These are phyloP conservation scores for Sceliomorpha sp. DNA, from an alignment of 2,888 invertebrate species.

Conservation along the genomic window DNA sequence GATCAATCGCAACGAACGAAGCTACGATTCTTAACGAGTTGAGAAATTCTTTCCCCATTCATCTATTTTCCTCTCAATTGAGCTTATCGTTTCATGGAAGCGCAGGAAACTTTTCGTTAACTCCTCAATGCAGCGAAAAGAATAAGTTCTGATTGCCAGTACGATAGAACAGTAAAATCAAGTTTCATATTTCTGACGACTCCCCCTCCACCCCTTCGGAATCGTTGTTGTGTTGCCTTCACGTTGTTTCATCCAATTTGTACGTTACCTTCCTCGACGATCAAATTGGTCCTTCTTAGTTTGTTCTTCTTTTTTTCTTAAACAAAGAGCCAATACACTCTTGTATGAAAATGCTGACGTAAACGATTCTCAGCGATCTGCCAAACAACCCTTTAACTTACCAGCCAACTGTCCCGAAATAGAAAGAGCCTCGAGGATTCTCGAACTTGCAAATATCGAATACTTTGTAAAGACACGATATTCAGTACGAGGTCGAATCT, in stretches of 20 bases:
- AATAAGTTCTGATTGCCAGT: neutral
- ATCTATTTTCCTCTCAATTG: conserved; percentile 1
- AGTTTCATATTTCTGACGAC: too few species aligned
- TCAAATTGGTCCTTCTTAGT: neutral
- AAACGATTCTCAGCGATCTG: neutral
- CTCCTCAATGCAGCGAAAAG: neutral
- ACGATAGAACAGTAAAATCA: neutral
- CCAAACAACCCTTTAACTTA: conserved; percentile 5
- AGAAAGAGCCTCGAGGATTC: conserved; percentile 11
- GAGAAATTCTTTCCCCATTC: neutral
- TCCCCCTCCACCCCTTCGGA: too few species aligned
- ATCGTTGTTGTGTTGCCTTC: neutral
- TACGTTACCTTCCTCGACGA: neutral
- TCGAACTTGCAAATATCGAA: conserved; percentile 24
- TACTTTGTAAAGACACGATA: conserved; percentile 19
- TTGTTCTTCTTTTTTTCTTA: neutral
- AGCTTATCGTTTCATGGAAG: neutral
- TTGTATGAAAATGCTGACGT: conserved; percentile 10
- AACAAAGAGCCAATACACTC: conserved; percentile 3
- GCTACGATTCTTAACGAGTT: neutral
- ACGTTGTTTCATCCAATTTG: neutral
- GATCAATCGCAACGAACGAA: neutral
- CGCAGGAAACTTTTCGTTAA: neutral
- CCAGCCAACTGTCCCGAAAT: conserved; percentile 9
- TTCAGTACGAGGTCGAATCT: conserved; percentile 25